These are phyloP conservation scores for Sebastes trivittatus DNA, from an alignment of 2,797 vertebrate genomes.

Conservation along the genomic window DNA sequence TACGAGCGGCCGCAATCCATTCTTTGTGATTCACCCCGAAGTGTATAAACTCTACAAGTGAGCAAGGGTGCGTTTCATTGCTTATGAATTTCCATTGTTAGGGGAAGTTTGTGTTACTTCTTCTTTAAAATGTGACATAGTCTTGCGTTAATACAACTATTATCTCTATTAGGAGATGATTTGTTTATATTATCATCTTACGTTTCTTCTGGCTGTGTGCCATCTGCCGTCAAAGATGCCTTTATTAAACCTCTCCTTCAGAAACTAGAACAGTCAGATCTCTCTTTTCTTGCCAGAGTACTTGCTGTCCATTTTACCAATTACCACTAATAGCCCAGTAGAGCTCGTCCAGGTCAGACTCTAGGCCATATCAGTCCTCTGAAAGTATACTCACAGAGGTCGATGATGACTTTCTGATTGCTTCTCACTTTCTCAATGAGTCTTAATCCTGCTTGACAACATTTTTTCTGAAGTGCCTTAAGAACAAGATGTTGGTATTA, in stretches of 20 bases:
- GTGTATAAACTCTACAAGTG: not conserved
- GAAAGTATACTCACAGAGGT: conserved; percentile 15
- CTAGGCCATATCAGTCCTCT: not conserved
- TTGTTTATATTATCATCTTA: not conserved
- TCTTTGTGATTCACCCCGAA: not conserved
- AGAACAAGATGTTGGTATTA: not conserved
- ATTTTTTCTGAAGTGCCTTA: conserved; percentile 1
- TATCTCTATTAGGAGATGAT: not conserved
- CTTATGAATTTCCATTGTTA: not conserved
- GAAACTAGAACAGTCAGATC: conserved; percentile 2
- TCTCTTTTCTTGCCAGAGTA: conserved; percentile 3
- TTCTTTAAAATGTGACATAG: not conserved
- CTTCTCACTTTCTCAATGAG: not conserved
- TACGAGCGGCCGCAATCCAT: not conserved
- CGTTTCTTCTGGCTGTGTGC: not conserved
- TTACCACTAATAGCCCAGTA: conserved; percentile 24
- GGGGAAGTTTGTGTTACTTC: not conserved
- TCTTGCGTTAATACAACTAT: not conserved
- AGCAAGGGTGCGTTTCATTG: not conserved
- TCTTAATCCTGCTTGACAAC: conserved; percentile 22
- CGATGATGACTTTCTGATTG: conserved; percentile 21
- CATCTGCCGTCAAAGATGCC: not conserved
- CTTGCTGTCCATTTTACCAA: conserved; percentile 31
- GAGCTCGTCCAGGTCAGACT: conserved; percentile 16
- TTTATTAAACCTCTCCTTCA: conserved; percentile 3